Conservation (phyloP, 2,113 vertebrate species). For the Sylvia atricapilla region DNA sequence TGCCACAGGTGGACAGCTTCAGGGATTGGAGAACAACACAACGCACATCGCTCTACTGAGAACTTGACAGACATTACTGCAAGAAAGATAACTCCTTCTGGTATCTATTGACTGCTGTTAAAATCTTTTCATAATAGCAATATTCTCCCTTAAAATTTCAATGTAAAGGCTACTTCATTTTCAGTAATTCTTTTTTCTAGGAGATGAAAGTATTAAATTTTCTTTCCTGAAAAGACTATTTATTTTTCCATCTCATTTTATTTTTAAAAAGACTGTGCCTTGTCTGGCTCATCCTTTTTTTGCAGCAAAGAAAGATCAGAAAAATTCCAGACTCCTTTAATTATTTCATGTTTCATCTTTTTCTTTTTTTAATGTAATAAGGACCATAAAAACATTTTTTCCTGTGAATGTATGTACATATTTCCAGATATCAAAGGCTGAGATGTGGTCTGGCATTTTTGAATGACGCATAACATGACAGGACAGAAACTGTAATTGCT, state of each 20-base stretch:
- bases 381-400: background rate
- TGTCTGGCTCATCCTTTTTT: background rate
- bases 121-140: background rate
- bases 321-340: background rate
- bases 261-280: background rate
- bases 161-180: background rate
- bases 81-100: background rate
- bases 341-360: background rate
- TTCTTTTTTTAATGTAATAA: background rate
- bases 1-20: background rate
- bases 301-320: background rate
- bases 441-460: conserved; percentile 5
- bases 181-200: background rate
- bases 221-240: background rate
- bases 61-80: background rate
- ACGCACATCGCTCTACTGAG: background rate
- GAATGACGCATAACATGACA: background rate
- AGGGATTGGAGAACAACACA: background rate
- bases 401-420: background rate
- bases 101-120: background rate
- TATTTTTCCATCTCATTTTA: background rate
- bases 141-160: background rate
- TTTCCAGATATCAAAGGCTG: background rate
- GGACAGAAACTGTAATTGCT: background rate
- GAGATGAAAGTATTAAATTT: fast-evolving